Evolutionary conservation across 2,113 vertebrate genomes (phyloP).

Genomic region (Brachirus orientalis): DNA sequence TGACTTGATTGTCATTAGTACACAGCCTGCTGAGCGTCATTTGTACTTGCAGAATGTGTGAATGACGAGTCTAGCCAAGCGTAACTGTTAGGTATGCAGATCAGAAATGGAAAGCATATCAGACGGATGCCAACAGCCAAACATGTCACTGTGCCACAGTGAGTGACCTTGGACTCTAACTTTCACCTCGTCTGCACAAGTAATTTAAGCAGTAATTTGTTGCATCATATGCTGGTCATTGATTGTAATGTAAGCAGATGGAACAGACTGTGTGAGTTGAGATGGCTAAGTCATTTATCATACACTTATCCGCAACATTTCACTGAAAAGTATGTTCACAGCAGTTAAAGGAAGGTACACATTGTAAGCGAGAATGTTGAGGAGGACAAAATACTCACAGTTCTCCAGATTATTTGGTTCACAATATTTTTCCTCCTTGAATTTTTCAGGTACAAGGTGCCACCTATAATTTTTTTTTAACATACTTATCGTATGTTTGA

Average conservation of each 20-base stretch:
- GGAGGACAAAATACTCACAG: too few relatives aligned
- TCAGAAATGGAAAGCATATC: slow-evolving; percentile 28
- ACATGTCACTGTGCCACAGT: slow-evolving; percentile 7
- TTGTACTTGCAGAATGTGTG: slow-evolving; percentile 16
- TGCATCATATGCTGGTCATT: slow-evolving; percentile 48
- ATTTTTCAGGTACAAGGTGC: too few relatives aligned
- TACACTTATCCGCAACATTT: too few relatives aligned
- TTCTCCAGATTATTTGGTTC: too few relatives aligned
- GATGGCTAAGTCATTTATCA: too few relatives aligned
- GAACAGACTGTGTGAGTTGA: slow-evolving; percentile 23
- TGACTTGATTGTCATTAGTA: not conserved
- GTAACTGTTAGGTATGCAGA: slow-evolving; percentile 32
- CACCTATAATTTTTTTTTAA: too few relatives aligned
- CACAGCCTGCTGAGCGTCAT: not conserved
- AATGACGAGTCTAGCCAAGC: slow-evolving; percentile 37
- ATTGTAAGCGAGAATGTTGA: too few relatives aligned
- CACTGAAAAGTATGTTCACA: too few relatives aligned
- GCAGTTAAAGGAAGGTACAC: too few relatives aligned
- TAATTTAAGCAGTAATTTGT: slow-evolving; percentile 73
- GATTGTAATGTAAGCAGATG: slow-evolving; percentile 62
- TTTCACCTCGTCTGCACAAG: slow-evolving; percentile 68
- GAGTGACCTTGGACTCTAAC: slow-evolving; percentile 60
- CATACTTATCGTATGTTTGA: too few relatives aligned
- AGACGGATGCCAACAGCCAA: slow-evolving; percentile 24
- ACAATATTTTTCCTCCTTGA: too few relatives aligned